phyloP scores from a whole-genome alignment of 2,113 vertebrate genomes.

The Trogon melanurus region DNA sequence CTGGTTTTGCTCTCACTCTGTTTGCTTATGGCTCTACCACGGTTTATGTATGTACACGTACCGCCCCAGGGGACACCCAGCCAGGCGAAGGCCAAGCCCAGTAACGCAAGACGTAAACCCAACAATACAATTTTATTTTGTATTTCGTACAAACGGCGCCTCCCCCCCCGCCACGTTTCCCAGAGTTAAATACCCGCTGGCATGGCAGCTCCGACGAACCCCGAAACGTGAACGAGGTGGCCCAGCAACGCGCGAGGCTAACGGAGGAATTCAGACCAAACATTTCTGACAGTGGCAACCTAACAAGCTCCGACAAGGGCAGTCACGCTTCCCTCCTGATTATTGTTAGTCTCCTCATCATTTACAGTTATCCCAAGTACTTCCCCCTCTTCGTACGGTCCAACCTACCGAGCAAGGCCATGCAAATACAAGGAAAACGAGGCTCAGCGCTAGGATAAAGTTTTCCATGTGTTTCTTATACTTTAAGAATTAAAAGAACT shows the following conservation, averaged over 20 bases:
- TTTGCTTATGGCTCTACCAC: fast-evolving
- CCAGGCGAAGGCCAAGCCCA: not conserved
- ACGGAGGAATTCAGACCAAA: not conserved
- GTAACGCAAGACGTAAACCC: not conserved
- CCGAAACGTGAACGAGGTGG: too few relatives aligned
- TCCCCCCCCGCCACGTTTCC: not conserved
- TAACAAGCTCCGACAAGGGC: not conserved
- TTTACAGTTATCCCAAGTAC: not conserved
- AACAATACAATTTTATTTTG: not conserved
- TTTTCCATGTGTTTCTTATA: not conserved
- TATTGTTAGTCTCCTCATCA: not conserved
- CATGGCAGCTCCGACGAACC: too few relatives aligned
- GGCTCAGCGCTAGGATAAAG: not conserved
- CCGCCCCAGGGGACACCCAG: fast-evolving
- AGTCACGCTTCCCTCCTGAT: not conserved
- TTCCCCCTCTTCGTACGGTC: not conserved
- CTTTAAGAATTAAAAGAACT: not conserved
- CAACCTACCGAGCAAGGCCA: not conserved
- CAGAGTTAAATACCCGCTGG: not conserved
- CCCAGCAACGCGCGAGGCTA: fast-evolving
- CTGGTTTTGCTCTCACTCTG: fast-evolving
- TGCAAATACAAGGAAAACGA: not conserved
- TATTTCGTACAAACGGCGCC: not conserved
- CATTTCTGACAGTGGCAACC: not conserved
- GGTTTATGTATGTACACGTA: not conserved